A percentile compares a stretch with the other conserved stretches of the same genome.
Conservation (phyloP, 2,113 vertebrate species). For the rat (Rattus norvegicus) region GRCr8 NC_086025.1:119697001-119697500, state of each 20-base stretch:
- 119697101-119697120: not conserved
- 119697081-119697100: not conserved
- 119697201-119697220: not conserved
- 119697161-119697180: not conserved
- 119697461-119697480: too few species aligned
- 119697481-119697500: too few species aligned
- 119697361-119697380: too few species aligned
- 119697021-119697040: not conserved
- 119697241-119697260: not conserved
- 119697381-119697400: too few species aligned
- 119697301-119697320: too few species aligned
- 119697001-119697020: rapidly evolving
- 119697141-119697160: not conserved
- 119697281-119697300: not conserved
- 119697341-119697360: too few species aligned
- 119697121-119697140: not conserved
- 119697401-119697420: too few species aligned
- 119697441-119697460: too few species aligned
- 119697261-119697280: not conserved
- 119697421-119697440: too few species aligned
- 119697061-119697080: too few species aligned
- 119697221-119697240: not conserved
- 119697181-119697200: too few species aligned
- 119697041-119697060: not conserved
- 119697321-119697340: too few species aligned